Evolutionary conservation across 2,888 invertebrate genomes (phyloP).

Genomic region (Eurois occulta): DNA sequence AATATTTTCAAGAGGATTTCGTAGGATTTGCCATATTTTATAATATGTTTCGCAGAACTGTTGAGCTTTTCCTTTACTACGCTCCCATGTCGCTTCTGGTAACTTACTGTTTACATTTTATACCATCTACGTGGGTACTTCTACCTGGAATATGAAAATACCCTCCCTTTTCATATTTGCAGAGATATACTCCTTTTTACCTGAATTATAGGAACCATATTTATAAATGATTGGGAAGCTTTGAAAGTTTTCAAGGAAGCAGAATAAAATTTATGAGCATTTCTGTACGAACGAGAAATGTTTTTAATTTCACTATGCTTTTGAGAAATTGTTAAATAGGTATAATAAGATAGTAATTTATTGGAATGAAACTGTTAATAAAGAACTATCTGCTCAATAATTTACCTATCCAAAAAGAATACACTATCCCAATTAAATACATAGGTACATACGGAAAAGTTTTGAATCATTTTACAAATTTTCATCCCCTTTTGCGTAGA

Average conservation of each 20-base stretch:
- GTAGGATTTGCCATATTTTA: not conserved
- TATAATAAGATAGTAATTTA: not conserved
- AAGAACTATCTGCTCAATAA: no score
- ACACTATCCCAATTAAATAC: not conserved
- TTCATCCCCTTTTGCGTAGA: not conserved
- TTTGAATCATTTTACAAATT: not conserved
- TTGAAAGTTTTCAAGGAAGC: not conserved
- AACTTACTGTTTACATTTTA: no score
- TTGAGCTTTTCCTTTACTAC: not conserved
- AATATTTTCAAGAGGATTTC: conserved; percentile 4
- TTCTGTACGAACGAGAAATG: not conserved
- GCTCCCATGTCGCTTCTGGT: not conserved
- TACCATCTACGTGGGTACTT: not conserved
- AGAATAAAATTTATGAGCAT: not conserved
- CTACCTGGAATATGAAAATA: conserved; percentile 10
- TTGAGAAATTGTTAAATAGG: not conserved
- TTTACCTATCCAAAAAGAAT: not conserved
- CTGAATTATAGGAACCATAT: not conserved
- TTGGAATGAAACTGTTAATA: not conserved
- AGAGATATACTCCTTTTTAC: not conserved
- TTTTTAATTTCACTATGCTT: not conserved
- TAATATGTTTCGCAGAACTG: not conserved
- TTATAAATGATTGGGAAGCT: not conserved
- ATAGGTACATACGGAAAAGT: not conserved
- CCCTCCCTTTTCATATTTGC: not conserved